These are phyloP conservation scores for Cyrtorhinus lividipennis DNA, from an alignment of 1,140 invertebrate genomes.

Conservation along the genomic window DNA sequence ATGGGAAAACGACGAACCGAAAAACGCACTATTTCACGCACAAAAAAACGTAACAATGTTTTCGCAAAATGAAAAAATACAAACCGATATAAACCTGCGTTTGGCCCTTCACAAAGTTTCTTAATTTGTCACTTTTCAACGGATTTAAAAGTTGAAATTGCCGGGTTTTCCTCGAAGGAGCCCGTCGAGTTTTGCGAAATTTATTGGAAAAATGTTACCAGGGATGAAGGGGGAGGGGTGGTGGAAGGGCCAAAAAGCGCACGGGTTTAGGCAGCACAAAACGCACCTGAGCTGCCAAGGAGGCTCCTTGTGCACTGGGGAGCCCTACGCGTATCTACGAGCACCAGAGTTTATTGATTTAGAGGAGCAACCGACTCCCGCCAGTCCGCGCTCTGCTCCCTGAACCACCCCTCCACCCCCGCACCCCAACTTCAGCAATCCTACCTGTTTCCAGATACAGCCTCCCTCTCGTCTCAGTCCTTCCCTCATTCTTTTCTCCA, in stretches of 20 bases:
- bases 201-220: no score
- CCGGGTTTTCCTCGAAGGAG: no score
- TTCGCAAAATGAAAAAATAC: no score
- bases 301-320: slow-evolving; percentile 5
- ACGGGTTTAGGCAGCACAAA: slow-evolving; percentile 1
- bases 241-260: not conserved
- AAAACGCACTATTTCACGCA: no score
- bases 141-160: no score
- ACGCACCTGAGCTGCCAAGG: slow-evolving; percentile 2
- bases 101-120: no score
- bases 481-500: not conserved
- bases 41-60: no score
- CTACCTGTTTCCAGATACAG: slow-evolving; percentile 5
- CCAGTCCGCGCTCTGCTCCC: not conserved
- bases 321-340: not conserved
- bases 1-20: no score
- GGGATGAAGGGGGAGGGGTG: not conserved
- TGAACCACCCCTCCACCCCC: not conserved
- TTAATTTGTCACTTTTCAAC: no score
- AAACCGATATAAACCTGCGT: no score
- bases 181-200: no score
- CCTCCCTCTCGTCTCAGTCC: not conserved
- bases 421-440: not conserved
- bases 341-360: slow-evolving; percentile 1
- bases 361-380: not conserved